A percentile compares a stretch with the other conserved stretches of the same genome.
Conservation (phyloP, 2,113 vertebrate genomes). For the Chrysemys picta region DNA sequence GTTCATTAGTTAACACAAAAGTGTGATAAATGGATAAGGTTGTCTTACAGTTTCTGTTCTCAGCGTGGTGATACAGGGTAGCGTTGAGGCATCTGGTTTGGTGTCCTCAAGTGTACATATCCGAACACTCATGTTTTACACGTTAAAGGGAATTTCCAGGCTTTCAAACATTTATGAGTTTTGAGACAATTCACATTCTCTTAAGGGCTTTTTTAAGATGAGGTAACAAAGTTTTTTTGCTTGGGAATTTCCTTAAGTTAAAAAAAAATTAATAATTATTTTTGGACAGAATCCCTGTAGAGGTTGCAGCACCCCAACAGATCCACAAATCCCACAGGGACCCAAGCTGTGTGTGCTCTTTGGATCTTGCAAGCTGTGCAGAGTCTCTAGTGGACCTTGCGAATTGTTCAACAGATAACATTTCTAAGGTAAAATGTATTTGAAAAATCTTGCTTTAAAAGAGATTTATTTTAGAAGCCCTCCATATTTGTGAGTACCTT, state of each 20-base stretch:
- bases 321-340: background rate
- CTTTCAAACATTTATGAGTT: background rate
- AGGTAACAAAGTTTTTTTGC: slow-evolving; percentile 13
- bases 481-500: background rate
- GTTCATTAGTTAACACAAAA: background rate
- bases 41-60: background rate
- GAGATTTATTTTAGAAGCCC: background rate
- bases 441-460: slow-evolving; percentile 1
- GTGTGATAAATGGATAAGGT: background rate
- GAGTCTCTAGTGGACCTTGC: background rate
- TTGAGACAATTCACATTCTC: background rate
- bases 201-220: slow-evolving; percentile 10
- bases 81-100: background rate
- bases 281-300: background rate
- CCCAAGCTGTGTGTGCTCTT: background rate
- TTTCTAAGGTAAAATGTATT: background rate
- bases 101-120: background rate
- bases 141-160: background rate
- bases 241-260: background rate
- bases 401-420: background rate
- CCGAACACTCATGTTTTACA: background rate
- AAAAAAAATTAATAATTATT: background rate
- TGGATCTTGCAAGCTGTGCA: background rate
- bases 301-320: background rate
- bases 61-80: background rate